Evolutionary conservation across 2,113 vertebrate genomes (phyloP), one percentile per base, ranked within the genome.

Genomic region (Hemiprocne comata): DNA sequence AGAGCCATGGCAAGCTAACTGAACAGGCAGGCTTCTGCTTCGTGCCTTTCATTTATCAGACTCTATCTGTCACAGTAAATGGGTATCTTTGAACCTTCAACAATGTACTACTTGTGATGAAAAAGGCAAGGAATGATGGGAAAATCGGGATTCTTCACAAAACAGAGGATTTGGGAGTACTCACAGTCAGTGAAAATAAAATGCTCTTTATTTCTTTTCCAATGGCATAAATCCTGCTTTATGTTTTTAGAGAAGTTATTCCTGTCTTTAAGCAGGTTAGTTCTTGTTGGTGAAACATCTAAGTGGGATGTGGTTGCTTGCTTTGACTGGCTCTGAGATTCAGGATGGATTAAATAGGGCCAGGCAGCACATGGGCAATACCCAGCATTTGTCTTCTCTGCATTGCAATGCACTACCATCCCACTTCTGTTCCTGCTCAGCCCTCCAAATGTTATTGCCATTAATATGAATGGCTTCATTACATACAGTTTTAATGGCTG

Each of bases 401-500:
- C 60, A 70, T 42, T 85, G 81, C 55, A 71, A 75, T 72, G 83
- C 44, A 53, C 78, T 54, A 58, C 70, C 73, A 33, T 89, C 85
- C 91, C 70, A 77, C 82, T 90, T 88, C 88, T 94, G 73, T 57
- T 94, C 85, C 87, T 61, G 64, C 89, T 85, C 82, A 84, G 85
- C 91, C 89, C 89, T 85, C 34, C 1, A 11, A 91, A 95, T 88
- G 91, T 55, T 93, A 74, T 53, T 91, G 75, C 89, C 51, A 81
- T 94, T 94, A 95, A 94, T 95, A 93, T 82, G 85, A 92, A 94
- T 90, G 85, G 94, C 94, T 97, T 96, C 93, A 93, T 95, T 96
- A 90, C 78, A 29, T 87, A n/a, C 93, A 61, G 83, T 60, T 94
- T 95, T 81, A 89, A 83, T 28, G 12, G 76, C 92, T 88, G 67